These are phyloP conservation scores for Sesamia inferens DNA, from an alignment of 2,888 invertebrate species.

Conservation along the genomic window DNA sequence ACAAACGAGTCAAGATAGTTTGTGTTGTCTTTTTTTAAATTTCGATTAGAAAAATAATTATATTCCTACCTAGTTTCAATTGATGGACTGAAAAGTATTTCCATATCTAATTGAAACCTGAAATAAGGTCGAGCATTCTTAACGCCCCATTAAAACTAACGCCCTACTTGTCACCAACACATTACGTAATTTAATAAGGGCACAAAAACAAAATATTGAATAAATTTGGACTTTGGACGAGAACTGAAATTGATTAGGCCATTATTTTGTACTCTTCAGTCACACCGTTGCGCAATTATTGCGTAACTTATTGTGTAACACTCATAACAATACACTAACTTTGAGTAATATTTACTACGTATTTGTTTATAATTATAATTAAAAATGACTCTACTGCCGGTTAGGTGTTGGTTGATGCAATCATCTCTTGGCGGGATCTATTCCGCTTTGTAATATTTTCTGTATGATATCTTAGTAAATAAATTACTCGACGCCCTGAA, in stretches of 20 bases:
- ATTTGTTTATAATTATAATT: constrained; percentile 45
- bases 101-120: background rate
- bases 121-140: background rate
- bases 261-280: constrained; percentile 44
- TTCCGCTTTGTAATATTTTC: constrained; percentile 28
- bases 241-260: constrained; percentile 48
- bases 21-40: background rate
- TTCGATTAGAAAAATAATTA: background rate
- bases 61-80: background rate
- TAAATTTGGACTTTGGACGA: constrained; percentile 37
- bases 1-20: background rate
- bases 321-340: constrained; percentile 45
- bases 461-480: constrained; percentile 15
- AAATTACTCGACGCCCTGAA: constrained; percentile 8
- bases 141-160: constrained; percentile 1
- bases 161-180: constrained; percentile 4
- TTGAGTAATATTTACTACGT: constrained; percentile 42
- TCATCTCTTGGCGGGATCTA: constrained; percentile 32
- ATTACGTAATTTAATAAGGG: constrained; percentile 3
- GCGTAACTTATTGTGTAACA: constrained; percentile 53
- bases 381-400: constrained; percentile 35
- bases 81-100: background rate
- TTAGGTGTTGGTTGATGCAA: constrained; percentile 37
- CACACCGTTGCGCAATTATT: constrained; percentile 52
- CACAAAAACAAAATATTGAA: constrained; percentile 27